Evolutionary conservation across 2,113 vertebrate species (phyloP), one percentile per base, ranked within the genome.

Genomic region (Fukomys damarensis): DNA sequence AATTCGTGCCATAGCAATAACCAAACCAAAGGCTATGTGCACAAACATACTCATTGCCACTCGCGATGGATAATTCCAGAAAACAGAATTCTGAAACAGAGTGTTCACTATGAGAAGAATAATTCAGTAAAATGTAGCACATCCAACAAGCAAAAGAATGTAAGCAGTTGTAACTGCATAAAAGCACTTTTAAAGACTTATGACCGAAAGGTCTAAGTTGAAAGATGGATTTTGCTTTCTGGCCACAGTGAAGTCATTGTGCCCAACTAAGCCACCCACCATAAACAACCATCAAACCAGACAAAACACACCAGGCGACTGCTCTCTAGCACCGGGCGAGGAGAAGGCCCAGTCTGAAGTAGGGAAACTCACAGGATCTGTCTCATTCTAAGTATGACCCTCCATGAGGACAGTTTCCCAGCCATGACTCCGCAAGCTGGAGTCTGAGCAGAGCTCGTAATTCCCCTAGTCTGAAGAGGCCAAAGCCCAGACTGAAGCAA

Each of bases 141-240:
- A 30, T 32, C 58, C 4, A 59, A 28, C 13, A 22, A 92, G 17
- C 13, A 35, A 32, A 80, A 58, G 41, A 94, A 80, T 35, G 83
- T 9, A 88, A 86, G 81, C 49, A 38, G 38, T 54, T 52, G n/a
- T 28, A 70, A 13, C n/a, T 32, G 54, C 54, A 30, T 52, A 26
- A 83, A 86, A 56, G 85, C 59, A 70, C 26, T 76, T 93, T 52
- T 8, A 94, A 80, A 86, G 74, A 65, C 81, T 94, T 70, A 90
- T 58, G 80, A 61, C 46, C 5, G 58, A 88, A 74, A 80, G n/a
- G 9, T 43, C 74, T 41, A 82, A 32, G 7, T 61, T 74, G 66
- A 80, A 96, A 96, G 58, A 79, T n/a, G 77, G 38, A 54, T 72
- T 76, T 95, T 91, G 46, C 49, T 87, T 83, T 74, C 59, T 26